A percentile compares a stretch with the other conserved stretches of the same genome.
phyloP scores from a whole-genome alignment of 2,113 vertebrate species.

The Sander lucioperca region DNA sequence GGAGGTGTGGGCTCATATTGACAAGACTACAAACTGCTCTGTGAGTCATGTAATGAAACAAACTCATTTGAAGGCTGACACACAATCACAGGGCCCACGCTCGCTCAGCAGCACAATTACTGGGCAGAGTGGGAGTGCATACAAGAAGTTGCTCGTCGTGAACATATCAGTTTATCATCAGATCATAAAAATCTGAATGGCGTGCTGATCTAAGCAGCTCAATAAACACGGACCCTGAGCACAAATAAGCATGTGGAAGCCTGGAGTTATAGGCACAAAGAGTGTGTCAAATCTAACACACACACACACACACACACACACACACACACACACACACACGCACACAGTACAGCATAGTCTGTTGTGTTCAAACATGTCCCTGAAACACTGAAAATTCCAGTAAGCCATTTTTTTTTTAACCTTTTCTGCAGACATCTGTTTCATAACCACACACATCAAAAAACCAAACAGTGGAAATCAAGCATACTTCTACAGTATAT shows the following conservation, averaged over 20 bases:
- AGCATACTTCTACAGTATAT: background rate
- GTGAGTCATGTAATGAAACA: conserved; percentile 21
- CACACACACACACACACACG: background rate
- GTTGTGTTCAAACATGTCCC: conserved; percentile 69
- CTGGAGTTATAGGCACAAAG: background rate
- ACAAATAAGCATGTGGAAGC: background rate
- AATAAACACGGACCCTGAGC: background rate
- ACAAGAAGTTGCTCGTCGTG: background rate
- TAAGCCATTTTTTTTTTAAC: background rate
- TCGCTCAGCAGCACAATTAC: background rate
- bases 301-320: background rate
- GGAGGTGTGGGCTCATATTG: conserved; percentile 18
- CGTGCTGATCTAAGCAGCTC: background rate
- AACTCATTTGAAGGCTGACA: background rate
- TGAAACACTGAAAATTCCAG: conserved; percentile 55
- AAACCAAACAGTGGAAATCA: background rate
- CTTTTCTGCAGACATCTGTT: conserved; percentile 10
- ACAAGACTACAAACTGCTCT: conserved; percentile 5
- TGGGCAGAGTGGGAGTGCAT: background rate
- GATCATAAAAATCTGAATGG: background rate
- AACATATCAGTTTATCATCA: background rate
- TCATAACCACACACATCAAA: background rate
- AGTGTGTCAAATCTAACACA: background rate
- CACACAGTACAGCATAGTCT: conserved; percentile 1
- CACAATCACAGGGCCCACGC: background rate